A percentile compares a stretch with the other conserved stretches of the same genome.
phyloP scores from a whole-genome alignment of 2,113 vertebrate genomes.

The Myotis yumanensis region DNA sequence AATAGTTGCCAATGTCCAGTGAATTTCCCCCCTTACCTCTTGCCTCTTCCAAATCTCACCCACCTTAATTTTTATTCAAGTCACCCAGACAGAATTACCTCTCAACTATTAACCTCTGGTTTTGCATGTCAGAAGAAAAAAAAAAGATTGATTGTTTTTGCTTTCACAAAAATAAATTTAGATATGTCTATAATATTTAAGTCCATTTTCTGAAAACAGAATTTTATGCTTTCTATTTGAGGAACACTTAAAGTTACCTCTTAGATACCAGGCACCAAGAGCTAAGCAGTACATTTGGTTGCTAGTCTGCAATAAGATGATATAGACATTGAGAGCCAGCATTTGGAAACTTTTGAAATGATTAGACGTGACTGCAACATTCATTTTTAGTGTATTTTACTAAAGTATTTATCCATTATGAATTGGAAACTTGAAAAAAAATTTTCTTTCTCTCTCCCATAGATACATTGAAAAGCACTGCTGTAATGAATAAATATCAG shows the following conservation, averaged over 20 bases:
- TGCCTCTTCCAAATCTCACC: neutral
- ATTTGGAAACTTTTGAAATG: neutral
- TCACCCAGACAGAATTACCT: neutral
- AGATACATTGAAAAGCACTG: neutral
- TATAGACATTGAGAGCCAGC: neutral
- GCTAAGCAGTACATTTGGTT: neutral
- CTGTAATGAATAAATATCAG: neutral
- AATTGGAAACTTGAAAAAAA: neutral
- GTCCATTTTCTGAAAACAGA: neutral
- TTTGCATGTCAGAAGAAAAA: neutral
- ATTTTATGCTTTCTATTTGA: neutral
- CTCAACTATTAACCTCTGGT: neutral
- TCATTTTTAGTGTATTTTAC: neutral
- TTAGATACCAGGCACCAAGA: neutral
- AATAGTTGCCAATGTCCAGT: neutral
- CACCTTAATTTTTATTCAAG: neutral
- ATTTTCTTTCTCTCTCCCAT: neutral
- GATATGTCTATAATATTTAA: conserved; percentile 12
- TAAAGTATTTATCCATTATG: neutral
- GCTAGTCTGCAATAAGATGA: neutral
- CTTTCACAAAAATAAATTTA: conserved; percentile 16
- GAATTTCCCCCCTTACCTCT: neutral
- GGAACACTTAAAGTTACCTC: neutral
- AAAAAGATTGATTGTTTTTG: neutral
- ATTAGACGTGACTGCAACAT: neutral